These are phyloP conservation scores for Netelia melanura DNA, from an alignment of 2,888 invertebrate species.

Conservation along the genomic window DNA sequence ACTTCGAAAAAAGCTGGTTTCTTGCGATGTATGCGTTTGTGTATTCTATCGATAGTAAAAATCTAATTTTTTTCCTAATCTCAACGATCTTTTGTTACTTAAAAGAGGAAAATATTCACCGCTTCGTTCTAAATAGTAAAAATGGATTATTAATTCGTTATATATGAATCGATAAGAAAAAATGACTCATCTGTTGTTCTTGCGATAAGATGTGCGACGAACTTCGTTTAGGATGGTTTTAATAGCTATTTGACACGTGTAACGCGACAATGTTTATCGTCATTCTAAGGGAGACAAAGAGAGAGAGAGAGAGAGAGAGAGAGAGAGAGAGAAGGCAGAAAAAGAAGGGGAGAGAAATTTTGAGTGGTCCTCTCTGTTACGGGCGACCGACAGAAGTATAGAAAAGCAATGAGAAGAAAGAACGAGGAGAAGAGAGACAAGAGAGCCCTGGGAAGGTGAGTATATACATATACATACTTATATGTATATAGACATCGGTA, in stretches of 20 bases:
- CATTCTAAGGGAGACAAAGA: slow-evolving; percentile 46
- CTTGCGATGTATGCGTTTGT: too few species aligned
- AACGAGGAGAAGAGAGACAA: slow-evolving; percentile 57
- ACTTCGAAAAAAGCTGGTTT: too few species aligned
- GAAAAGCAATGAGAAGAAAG: slow-evolving; percentile 56
- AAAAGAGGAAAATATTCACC: too few species aligned
- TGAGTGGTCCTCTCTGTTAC: slow-evolving; percentile 56
- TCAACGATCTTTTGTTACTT: too few species aligned
- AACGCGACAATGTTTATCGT: slow-evolving; percentile 66
- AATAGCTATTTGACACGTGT: slow-evolving; percentile 68
- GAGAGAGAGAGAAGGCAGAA: slow-evolving; percentile 43
- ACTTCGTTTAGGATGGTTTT: slow-evolving; percentile 56
- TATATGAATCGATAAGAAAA: too few species aligned
- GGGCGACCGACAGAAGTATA: slow-evolving; percentile 62
- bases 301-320: slow-evolving; percentile 44
- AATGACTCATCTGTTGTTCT: background rate
- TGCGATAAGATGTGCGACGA: slow-evolving; percentile 4
- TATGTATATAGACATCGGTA: slow-evolving; percentile 11
- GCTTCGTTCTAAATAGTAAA: too few species aligned
- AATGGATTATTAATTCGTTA: too few species aligned
- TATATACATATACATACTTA: background rate
- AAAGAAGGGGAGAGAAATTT: slow-evolving; percentile 58
- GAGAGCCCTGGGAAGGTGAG: slow-evolving; percentile 48
- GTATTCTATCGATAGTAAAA: too few species aligned
- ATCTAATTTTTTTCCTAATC: too few species aligned